phyloP scores from a whole-genome alignment of 2,888 invertebrate genomes.

The Calliopum simillimum region DNA sequence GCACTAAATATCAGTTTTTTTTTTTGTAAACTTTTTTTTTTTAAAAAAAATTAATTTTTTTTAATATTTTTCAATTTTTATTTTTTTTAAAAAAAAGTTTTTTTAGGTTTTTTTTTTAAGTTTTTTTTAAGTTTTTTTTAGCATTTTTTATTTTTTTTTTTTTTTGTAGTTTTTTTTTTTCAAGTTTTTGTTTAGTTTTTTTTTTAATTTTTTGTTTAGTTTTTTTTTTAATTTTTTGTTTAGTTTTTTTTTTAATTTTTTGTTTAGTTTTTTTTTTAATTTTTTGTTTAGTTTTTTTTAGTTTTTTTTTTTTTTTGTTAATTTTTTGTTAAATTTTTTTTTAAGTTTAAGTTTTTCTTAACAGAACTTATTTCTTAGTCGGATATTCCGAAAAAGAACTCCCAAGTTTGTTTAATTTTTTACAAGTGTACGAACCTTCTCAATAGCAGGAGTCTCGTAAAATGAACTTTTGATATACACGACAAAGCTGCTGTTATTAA shows the following conservation, averaged over 20 bases:
- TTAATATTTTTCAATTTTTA: background rate
- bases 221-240: constrained; percentile 19
- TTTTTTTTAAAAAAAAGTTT: constrained; percentile 5
- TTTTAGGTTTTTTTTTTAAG: constrained; percentile 1
- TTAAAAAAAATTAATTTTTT: background rate
- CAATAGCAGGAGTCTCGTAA: too few relatives aligned
- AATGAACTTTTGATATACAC: too few relatives aligned
- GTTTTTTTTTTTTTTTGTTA: constrained; percentile 15
- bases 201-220: constrained; percentile 5
- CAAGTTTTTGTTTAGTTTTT: constrained; percentile 3
- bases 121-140: constrained; percentile 23
- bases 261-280: background rate
- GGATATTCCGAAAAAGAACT: too few relatives aligned
- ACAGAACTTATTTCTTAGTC: too few relatives aligned
- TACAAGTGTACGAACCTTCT: too few relatives aligned
- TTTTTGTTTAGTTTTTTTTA: background rate
- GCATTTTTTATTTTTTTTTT: constrained; percentile 11
- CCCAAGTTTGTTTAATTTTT: too few relatives aligned
- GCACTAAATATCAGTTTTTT: too few relatives aligned
- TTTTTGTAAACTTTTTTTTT: too few relatives aligned
- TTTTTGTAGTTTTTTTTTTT: background rate
- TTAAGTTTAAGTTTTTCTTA: constrained; percentile 5
- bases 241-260: constrained; percentile 1
- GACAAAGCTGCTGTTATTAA: too few relatives aligned
- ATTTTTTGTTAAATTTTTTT: background rate